These are phyloP conservation scores for Myathropa florea DNA, from an alignment of 2,888 invertebrate genomes.

Conservation along the genomic window DNA sequence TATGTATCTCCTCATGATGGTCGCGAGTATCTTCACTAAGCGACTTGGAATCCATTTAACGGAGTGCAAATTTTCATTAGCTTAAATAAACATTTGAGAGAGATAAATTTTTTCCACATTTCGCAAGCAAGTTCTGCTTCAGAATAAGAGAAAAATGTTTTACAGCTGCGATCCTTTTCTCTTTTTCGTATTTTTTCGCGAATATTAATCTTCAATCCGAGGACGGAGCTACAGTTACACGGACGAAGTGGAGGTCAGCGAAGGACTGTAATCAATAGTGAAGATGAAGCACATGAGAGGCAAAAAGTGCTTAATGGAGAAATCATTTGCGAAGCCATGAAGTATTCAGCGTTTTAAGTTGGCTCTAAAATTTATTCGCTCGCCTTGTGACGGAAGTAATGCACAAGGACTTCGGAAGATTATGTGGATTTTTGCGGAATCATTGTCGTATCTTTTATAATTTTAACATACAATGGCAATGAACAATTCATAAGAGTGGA, in stretches of 20 bases:
- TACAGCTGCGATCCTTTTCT: background rate
- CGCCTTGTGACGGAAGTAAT: background rate
- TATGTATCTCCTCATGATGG: background rate
- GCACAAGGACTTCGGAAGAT: background rate
- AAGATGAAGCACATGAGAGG: background rate
- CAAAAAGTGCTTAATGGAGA: conserved; percentile 9
- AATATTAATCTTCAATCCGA: conserved; percentile 14
- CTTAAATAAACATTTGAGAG: conserved; percentile 39
- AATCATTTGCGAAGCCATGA: background rate
- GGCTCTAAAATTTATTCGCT: background rate
- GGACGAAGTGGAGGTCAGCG: background rate
- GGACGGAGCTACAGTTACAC: background rate
- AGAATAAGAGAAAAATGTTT: conserved; percentile 6
- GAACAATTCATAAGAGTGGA: background rate
- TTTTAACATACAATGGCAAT: background rate
- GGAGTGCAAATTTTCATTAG: conserved; percentile 45
- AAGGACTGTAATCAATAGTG: background rate
- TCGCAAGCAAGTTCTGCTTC: no score
- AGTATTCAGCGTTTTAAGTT: background rate
- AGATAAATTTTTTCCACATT: background rate
- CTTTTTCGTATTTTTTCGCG: background rate
- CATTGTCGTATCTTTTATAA: background rate
- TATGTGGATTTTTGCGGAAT: background rate
- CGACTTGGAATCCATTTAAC: conserved; percentile 35
- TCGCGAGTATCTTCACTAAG: background rate